Evolutionary conservation across 2,113 vertebrate genomes (phyloP).

Genomic region (Panurus biarmicus): DNA sequence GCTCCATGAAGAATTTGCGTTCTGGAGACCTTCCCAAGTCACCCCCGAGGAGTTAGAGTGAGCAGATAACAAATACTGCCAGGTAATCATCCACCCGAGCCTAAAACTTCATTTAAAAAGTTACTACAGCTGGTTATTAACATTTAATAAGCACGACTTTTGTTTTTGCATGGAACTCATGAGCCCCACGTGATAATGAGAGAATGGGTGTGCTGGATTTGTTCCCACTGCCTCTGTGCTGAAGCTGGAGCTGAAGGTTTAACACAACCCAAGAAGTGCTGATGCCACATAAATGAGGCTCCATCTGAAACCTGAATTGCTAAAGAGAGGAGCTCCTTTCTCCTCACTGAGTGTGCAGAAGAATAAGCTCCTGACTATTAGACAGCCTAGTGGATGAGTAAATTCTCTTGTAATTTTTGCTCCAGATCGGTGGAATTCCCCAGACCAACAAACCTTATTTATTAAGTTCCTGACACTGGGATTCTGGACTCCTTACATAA

Average conservation of each 20-base stretch:
- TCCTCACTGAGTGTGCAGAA: neutral
- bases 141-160: neutral
- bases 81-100: neutral
- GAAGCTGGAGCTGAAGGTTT: neutral
- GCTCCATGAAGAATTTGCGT: neutral
- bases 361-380: neutral
- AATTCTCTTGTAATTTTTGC: neutral
- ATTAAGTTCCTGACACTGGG: neutral
- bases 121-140: neutral
- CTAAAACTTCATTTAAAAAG: neutral
- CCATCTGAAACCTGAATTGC: neutral
- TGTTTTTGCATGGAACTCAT: neutral
- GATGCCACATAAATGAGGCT: neutral
- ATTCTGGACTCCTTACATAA: neutral
- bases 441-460: neutral
- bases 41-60: neutral
- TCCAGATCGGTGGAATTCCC: neutral
- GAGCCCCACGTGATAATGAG: neutral
- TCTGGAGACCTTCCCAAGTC: neutral
- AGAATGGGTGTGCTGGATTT: neutral
- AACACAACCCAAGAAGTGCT: neutral
- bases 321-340: neutral
- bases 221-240: neutral
- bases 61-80: neutral
- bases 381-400: neutral